Conservation (phyloP, 1,140 invertebrate genomes). For the Cherax destructor region DNA sequence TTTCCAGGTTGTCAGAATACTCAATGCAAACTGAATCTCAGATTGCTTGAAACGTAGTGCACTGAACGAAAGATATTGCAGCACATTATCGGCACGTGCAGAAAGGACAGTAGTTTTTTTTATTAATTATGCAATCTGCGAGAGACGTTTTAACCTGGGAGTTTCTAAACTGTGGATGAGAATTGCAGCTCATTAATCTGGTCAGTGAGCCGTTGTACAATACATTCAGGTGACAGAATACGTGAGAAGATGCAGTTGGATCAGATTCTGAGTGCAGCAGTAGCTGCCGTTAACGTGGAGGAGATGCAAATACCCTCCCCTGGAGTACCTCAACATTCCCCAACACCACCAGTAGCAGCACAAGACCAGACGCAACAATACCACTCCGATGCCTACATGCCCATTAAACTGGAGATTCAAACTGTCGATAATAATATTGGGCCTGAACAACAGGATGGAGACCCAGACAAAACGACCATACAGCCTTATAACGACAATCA, state of each 20-base stretch:
- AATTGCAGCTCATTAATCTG: too few species aligned
- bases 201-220: background rate
- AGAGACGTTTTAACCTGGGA: too few species aligned
- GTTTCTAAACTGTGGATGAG: too few species aligned
- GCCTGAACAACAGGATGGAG: background rate
- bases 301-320: conserved; percentile 31
- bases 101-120: too few species aligned
- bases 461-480: background rate
- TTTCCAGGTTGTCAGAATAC: too few species aligned
- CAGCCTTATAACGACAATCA: conserved; percentile 13
- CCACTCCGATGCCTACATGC: background rate
- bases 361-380: background rate
- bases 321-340: conserved; percentile 9
- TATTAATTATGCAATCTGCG: too few species aligned
- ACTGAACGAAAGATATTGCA: too few species aligned
- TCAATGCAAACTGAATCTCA: too few species aligned
- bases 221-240: background rate
- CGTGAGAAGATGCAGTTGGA: conserved; percentile 63
- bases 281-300: conserved; percentile 67
- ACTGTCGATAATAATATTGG: background rate
- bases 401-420: background rate
- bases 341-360: conserved; percentile 14
- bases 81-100: too few species aligned
- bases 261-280: conserved; percentile 69
- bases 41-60: too few species aligned